Evolutionary conservation across 2,113 vertebrate genomes (phyloP), one percentile per base, ranked within the genome.

Genomic region (Amphiprion percula): DNA sequence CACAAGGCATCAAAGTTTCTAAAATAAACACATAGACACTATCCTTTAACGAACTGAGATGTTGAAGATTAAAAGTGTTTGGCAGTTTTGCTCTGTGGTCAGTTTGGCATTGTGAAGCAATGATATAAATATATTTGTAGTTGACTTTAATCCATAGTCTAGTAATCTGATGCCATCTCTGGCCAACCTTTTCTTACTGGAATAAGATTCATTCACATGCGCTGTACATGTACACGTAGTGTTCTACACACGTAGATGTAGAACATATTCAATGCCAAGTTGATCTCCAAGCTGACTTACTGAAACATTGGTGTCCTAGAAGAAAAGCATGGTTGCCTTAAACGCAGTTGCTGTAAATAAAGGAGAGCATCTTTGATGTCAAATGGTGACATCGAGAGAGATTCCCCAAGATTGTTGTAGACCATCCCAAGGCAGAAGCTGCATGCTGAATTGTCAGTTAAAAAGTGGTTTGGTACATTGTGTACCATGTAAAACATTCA

Each of bases 291-390:
- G 72, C 79, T 11, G 44, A 68, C 68, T 41, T 47, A 54, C 39
- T 14, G 3, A 76, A 70, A 77, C 55, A 26, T 10, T 3, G 49
- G 30, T 73, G 70, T 74, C 66, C 41, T 59, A 33, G 53, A 62
- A 47, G 47, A 68, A 68, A 73, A 58, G 63, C 66, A 55, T 68
- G 41, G 65, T 74, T 70, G 88, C 90, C 87, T 92, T 88, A 85
- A 85, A 82, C 75, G 56, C 64, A 75, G 33, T 23, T 8, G 4
- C 37, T 75, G 75, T 72, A 69, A 77, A 73, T 77, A 69, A 50
- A 1, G 41, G 15, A 72, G 33, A 53, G 41, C 26, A 62, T 46
- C 74, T 56, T 21, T 54, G 73, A 69, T 4, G 10, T 65, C 53
- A 58, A 37, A 26, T 19, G 8, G 21, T 33, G 55, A 26, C 14